These are phyloP conservation scores for Chelonia mydas DNA, from an alignment of 2,797 vertebrate genomes.

Conservation along the genomic window DNA sequence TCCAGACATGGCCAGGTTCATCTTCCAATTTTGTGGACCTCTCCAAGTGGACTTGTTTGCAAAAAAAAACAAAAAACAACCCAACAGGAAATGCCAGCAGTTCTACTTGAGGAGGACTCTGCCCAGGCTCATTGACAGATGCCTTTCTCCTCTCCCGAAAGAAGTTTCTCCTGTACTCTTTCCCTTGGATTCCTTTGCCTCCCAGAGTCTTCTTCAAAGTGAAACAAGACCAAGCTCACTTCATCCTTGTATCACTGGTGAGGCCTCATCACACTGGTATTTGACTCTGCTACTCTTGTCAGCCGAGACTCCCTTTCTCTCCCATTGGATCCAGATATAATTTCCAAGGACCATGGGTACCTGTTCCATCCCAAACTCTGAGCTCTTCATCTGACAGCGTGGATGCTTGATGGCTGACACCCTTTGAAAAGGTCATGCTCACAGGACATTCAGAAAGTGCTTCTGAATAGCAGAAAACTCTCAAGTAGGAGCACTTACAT, in stretches of 20 bases:
- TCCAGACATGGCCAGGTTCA: not conserved
- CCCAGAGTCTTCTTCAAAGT: not conserved
- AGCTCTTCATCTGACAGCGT: too few species aligned
- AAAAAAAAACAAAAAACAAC: not conserved
- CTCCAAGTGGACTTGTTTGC: not conserved
- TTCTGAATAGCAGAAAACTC: too few species aligned
- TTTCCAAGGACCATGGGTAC: not conserved
- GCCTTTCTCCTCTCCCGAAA: not conserved
- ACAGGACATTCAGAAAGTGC: too few species aligned
- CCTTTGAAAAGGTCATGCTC: too few species aligned
- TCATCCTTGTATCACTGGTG: not conserved
- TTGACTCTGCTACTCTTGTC: not conserved
- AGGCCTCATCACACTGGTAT: not conserved
- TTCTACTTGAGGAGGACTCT: not conserved
- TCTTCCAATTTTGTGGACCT: not conserved
- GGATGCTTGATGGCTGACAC: too few species aligned
- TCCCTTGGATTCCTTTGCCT: not conserved
- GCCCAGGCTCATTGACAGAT: too few species aligned
- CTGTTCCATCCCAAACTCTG: not conserved
- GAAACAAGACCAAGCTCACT: not conserved
- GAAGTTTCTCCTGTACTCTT: not conserved
- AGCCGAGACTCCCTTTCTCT: not conserved
- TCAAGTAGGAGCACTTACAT: too few species aligned
- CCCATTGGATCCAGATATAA: not conserved
- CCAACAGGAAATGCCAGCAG: not conserved